Evolutionary conservation across 2,113 vertebrate species (phyloP).

Genomic region (Leptocoma aspasia): DNA sequence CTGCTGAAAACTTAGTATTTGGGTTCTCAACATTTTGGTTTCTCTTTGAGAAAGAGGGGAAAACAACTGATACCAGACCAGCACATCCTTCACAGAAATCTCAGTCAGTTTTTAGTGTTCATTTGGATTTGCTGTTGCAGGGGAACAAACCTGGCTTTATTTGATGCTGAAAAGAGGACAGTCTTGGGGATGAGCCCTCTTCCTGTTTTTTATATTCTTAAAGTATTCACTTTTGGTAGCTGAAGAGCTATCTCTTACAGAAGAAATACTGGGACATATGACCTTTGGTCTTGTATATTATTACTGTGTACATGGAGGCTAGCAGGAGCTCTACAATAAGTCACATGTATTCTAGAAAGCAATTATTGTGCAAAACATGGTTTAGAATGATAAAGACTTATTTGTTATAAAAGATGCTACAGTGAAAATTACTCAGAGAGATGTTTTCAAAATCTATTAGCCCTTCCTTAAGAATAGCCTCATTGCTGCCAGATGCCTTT

Average conservation of each 20-base stretch:
- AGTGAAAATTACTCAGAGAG: background rate
- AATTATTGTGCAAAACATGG: background rate
- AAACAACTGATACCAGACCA: background rate
- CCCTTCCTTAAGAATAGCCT: background rate
- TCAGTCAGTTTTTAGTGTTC: background rate
- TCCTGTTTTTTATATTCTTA: background rate
- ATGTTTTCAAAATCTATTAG: background rate
- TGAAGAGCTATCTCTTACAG: background rate
- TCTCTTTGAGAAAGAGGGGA: background rate
- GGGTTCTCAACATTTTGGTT: background rate
- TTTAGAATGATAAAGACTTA: background rate
- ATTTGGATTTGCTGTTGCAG: background rate
- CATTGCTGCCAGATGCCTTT: background rate
- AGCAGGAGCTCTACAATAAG: background rate
- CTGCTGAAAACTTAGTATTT: background rate
- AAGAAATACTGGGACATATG: background rate
- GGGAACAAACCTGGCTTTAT: background rate
- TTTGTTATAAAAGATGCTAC: background rate
- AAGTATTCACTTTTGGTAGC: background rate
- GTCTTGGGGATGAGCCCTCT: background rate
- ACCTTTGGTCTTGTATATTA: background rate
- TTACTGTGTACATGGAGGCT: background rate
- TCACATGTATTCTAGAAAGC: background rate
- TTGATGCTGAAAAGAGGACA: background rate
- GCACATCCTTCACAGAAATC: background rate